These are phyloP conservation scores for Lophius americanus DNA, from an alignment of 2,797 vertebrate species.

Conservation along the genomic window DNA sequence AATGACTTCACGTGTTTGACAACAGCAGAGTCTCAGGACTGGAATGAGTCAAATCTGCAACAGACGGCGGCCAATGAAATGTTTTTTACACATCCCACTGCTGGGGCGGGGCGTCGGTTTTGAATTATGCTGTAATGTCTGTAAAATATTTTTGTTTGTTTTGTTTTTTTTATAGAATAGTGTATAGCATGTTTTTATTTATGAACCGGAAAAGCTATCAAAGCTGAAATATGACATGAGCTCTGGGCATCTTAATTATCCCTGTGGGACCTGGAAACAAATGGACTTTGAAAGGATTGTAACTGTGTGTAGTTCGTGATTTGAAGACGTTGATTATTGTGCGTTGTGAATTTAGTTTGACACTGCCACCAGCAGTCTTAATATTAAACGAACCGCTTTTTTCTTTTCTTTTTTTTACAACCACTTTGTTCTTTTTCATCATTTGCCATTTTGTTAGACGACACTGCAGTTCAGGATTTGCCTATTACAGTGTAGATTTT, in stretches of 20 bases:
- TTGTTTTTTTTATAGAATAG: constrained; percentile 56
- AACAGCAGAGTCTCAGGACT: constrained; percentile 71
- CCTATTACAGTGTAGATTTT: constrained; percentile 1
- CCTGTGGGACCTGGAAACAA: constrained; percentile 88
- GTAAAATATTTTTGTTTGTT: constrained; percentile 24
- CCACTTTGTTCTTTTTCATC: constrained; percentile 14
- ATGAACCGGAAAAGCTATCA: constrained; percentile 15
- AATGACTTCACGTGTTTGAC: not conserved
- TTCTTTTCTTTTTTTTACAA: constrained; percentile 52
- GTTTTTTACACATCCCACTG: constrained; percentile 35
- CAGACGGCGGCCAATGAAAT: constrained; percentile 47
- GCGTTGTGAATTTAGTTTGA: constrained; percentile 87
- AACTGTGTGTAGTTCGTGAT: constrained; percentile 88
- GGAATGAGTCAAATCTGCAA: constrained; percentile 59
- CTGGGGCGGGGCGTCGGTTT: not conserved
- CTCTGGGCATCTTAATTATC: constrained; percentile 86
- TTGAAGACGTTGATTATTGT: constrained; percentile 85
- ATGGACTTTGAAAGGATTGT: constrained; percentile 83
- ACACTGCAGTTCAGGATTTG: not conserved
- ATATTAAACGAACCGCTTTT: constrained; percentile 86
- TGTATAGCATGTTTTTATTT: constrained; percentile 85
- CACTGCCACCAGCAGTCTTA: constrained; percentile 95
- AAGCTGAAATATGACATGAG: constrained; percentile 67
- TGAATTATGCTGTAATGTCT: constrained; percentile 35
- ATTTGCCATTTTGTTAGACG: constrained; percentile 19